A percentile compares a stretch with the other conserved stretches of the same genome.
These are phyloP conservation scores for Graptemys geographica DNA, from an alignment of 2,797 vertebrate genomes.

Conservation along the genomic window DNA sequence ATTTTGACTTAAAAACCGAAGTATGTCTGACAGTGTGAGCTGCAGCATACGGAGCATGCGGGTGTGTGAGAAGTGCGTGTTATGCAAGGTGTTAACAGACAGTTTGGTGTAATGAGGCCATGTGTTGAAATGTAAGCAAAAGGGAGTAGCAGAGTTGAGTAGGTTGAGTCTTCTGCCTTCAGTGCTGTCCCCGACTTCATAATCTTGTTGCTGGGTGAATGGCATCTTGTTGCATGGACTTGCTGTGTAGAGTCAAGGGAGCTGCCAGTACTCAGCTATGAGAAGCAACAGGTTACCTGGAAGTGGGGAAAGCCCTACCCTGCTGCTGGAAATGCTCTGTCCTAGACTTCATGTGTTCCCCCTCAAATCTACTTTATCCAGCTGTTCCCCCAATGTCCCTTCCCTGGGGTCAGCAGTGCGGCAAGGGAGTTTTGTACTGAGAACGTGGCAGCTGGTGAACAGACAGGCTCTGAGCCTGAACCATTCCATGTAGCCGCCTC, in stretches of 20 bases:
- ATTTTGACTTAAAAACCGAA: rapidly evolving
- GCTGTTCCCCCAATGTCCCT: neutral
- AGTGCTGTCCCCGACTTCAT: neutral
- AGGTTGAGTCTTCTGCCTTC: neutral
- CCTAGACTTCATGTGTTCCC: neutral
- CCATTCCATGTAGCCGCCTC: no score
- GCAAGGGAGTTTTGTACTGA: no score
- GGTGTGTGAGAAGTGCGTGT: rapidly evolving
- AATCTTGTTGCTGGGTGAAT: neutral
- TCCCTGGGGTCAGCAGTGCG: neutral
- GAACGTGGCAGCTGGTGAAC: no score
- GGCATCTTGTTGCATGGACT: rapidly evolving
- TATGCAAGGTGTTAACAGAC: rapidly evolving
- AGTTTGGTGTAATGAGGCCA: rapidly evolving
- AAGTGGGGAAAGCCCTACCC: rapidly evolving
- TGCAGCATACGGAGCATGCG: rapidly evolving
- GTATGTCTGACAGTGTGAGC: rapidly evolving
- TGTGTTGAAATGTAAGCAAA: rapidly evolving
- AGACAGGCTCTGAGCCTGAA: no score
- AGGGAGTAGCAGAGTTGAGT: rapidly evolving
- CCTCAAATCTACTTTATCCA: neutral
- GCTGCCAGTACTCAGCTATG: rapidly evolving
- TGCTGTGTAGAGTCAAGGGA: rapidly evolving
- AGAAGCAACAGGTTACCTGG: rapidly evolving
- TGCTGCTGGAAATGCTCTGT: neutral